Base-by-base conservation (phyloP, 2,888 invertebrate genomes). In the Scelioninae gen. 1 region DNA sequence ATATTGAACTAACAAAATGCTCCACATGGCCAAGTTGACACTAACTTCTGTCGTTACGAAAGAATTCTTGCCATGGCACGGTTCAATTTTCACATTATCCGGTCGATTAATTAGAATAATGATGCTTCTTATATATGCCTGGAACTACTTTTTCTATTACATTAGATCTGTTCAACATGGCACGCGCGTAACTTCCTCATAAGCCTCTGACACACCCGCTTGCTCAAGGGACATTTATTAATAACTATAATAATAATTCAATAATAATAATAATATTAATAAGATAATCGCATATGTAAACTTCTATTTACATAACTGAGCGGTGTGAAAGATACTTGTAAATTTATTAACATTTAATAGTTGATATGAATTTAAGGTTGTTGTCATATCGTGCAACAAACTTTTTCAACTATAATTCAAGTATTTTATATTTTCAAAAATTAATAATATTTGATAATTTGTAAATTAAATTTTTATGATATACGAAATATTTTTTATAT, bases 21-120 rank as follows among this genome's bases (percentile, higher is more conserved):
- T 92, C 91, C 91, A 92, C 92, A 92, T 88, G 91, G 92, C 91
- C 92, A 92, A 91, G 92, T 92, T 92, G 92, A 91, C 91, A 90
- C 92, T 92, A 92, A 92, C 91, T 90, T n/a, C n/a, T n/a, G n/a
- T n/a, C n/a, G n/a, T n/a, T n/a, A n/a, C n/a, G n/a, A n/a, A 88
- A 80, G 40, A 79, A 71, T 76, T 81, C 82, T 66, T 43, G 58
- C 78, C 81, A 84, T 63, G 51, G 71, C 80, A 80, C 77, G 0
- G 23, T 23, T 16, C 6, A 45, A 45, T 43, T 47, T 53, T 58
- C 56, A 47, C 74, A 66, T 63, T 74, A 38, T 43, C 13, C 51
- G 69, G 55, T 66, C 32, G 45, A 69, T 69, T 31, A 79, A 83
- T 83, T 85, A 75, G 23, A 69, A 43, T 82, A 83, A 82, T 49